Evolutionary conservation across 2,797 vertebrate species (phyloP).

Genomic region (Phalloptychus januarius): DNA sequence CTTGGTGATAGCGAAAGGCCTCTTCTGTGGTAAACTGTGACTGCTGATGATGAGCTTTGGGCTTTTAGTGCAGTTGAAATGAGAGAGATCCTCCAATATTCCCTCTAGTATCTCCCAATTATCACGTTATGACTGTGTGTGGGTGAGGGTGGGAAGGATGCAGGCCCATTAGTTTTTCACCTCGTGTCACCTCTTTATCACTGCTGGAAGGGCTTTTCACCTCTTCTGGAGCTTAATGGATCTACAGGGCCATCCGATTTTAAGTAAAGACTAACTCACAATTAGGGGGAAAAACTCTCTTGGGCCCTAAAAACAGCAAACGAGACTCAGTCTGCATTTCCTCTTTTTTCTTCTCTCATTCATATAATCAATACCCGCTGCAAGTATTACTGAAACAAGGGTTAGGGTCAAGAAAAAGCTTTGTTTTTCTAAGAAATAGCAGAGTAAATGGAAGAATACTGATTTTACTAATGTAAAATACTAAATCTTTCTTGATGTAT

Average conservation of each 20-base stretch:
- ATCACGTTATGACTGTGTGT: conserved; percentile 87
- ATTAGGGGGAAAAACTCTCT: conserved; percentile 72
- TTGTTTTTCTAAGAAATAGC: not conserved
- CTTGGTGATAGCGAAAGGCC: conserved; percentile 49
- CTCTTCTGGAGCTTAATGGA: conserved; percentile 76
- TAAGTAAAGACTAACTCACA: conserved; percentile 76
- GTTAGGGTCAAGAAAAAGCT: not conserved
- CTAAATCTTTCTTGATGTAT: not conserved
- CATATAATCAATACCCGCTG: conserved; percentile 29
- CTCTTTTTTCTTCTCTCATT: conserved; percentile 32
- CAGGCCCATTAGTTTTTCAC: conserved; percentile 88
- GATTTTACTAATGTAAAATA: not conserved
- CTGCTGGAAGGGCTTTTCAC: conserved; percentile 64
- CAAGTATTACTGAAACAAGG: conserved; percentile 5
- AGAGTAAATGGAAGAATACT: not conserved
- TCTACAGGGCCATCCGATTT: conserved; percentile 69
- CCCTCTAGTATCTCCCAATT: conserved; percentile 84
- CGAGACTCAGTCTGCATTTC: conserved; percentile 59
- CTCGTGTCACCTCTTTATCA: conserved; percentile 80
- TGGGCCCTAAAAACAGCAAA: conserved; percentile 57
- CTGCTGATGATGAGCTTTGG: conserved; percentile 52
- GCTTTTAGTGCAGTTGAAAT: conserved; percentile 68
- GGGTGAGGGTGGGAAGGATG: conserved; percentile 67
- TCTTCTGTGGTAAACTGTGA: conserved; percentile 54
- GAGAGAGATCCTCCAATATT: conserved; percentile 82